Evolutionary conservation across 2,797 vertebrate species (phyloP).

Genomic region (Argyrosomus regius): DNA sequence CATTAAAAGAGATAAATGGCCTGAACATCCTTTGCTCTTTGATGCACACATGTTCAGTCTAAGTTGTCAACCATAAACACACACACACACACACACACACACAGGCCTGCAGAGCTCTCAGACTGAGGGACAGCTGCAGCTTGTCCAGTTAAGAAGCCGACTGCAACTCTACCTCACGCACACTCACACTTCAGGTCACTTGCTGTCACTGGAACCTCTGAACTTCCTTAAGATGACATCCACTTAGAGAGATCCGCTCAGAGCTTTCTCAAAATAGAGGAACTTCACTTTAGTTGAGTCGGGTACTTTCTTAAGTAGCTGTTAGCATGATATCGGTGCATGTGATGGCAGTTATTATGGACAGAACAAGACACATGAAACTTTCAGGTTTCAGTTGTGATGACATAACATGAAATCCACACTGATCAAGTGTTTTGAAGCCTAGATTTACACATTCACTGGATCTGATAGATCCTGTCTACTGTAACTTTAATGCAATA

Average conservation of each 20-base stretch:
- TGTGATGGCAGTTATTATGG: neutral
- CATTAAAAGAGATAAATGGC: constrained; percentile 66
- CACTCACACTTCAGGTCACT: constrained; percentile 37
- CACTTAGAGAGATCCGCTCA: neutral
- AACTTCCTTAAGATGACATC: constrained; percentile 23
- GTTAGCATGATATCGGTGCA: neutral
- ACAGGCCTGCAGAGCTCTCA: constrained; percentile 9
- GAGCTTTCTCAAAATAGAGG: neutral
- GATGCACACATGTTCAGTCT: constrained; percentile 45
- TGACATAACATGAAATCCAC: neutral
- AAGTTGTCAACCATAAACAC: constrained; percentile 33
- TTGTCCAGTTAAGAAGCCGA: constrained; percentile 49
- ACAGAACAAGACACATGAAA: neutral
- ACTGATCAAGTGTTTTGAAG: neutral
- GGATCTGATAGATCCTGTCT: neutral
- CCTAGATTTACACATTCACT: neutral
- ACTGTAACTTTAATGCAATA: neutral
- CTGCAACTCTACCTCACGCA: constrained; percentile 11
- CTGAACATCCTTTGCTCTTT: constrained; percentile 54
- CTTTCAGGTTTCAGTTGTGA: constrained; percentile 6
- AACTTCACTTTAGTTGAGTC: neutral
- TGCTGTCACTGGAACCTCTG: constrained; percentile 23
- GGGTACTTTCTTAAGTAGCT: neutral
- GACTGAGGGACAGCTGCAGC: constrained; percentile 62
- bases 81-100: constrained; percentile 11